phyloP scores from a whole-genome alignment of 2,113 vertebrate species.

The Silurus glanis region DNA sequence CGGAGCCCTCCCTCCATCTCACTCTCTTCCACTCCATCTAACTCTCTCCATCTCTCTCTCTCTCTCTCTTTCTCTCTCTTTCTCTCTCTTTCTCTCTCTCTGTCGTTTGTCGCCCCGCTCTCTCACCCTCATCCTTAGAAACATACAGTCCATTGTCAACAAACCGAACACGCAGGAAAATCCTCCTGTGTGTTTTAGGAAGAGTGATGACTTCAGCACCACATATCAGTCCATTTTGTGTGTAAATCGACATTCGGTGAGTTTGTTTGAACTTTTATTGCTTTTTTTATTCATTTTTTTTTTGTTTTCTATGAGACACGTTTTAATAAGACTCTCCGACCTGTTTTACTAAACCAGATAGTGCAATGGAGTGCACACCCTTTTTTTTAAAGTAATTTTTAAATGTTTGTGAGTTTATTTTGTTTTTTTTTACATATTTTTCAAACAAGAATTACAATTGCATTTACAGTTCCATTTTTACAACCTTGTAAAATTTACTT shows the following conservation, averaged over 20 bases:
- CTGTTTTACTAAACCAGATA: neutral
- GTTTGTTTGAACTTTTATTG: conserved; percentile 24
- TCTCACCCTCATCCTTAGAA: conserved; percentile 56
- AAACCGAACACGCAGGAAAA: conserved; percentile 63
- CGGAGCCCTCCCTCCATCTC: conserved; percentile 64
- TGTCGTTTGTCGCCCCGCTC: conserved; percentile 47
- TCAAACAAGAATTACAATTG: neutral
- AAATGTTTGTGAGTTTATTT: neutral
- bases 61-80: conserved; percentile 67
- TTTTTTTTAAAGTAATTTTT: neutral
- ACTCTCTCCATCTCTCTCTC: conserved; percentile 54
- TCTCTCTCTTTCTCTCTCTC: conserved; percentile 59
- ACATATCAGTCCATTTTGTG: conserved; percentile 40
- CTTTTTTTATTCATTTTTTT: too few relatives aligned
- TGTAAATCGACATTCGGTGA: conserved; percentile 59
- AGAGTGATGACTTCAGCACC: conserved; percentile 52
- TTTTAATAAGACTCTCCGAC: neutral
- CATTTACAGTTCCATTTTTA: neutral
- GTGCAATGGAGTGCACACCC: neutral
- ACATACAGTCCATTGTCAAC: conserved; percentile 66
- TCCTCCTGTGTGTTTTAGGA: conserved; percentile 58
- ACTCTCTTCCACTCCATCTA: conserved; percentile 68
- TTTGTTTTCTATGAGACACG: too few relatives aligned
- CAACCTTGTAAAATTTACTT: neutral
- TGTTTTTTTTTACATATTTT: too few relatives aligned